Base-by-base conservation (phyloP, 2,888 invertebrate genomes). In the Masnerella sp. region DNA sequence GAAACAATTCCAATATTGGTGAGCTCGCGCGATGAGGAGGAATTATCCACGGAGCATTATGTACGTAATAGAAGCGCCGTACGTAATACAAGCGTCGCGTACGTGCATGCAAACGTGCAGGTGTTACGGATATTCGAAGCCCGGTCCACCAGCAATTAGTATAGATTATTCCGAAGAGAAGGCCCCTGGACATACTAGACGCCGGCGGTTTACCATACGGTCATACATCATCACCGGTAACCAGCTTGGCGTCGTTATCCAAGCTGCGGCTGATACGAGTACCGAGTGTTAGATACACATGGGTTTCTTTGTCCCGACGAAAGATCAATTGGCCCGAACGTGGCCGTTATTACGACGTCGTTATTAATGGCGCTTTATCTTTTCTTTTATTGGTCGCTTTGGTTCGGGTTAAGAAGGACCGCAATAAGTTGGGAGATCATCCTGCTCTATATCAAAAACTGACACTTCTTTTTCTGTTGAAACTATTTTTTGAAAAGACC, bases 121-220 rank as follows among this genome's bases (percentile, higher is more conserved):
- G 71, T 62, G 75, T 68, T 64, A 59, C 62, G 71, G 68, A 72
- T 71, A 75, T 54, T 68, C 71, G 64, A 65, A 52, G 62, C 69
- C 61, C 71, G 68, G 67, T 64, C 69, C 71, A 70, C 61, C 58
- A 62, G 77, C 79, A 79, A 79, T 79, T 79, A 79, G 79, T 79
- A 78, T 77, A 77, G 79, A 80, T 79, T 79, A 78, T 71, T 38
- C 59, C 40, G 68, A 71, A 69, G 68, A 62, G 62, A 70, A 64
- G 72, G 71, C 52, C 58, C 30, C 58, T 69, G 49, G 70, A 74
- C 56, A 76, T 54, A 77, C 77, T 80, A 78, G 79, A 78, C 74
- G 77, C 67, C 74, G 76, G 81, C 80, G 83, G 85, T 84, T 83
- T 82, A 82, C 84, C 84, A 74, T 80, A 77, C 78, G 79, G 74